Conservation (phyloP, 2,113 vertebrate genomes). For the Tyto alba region DNA sequence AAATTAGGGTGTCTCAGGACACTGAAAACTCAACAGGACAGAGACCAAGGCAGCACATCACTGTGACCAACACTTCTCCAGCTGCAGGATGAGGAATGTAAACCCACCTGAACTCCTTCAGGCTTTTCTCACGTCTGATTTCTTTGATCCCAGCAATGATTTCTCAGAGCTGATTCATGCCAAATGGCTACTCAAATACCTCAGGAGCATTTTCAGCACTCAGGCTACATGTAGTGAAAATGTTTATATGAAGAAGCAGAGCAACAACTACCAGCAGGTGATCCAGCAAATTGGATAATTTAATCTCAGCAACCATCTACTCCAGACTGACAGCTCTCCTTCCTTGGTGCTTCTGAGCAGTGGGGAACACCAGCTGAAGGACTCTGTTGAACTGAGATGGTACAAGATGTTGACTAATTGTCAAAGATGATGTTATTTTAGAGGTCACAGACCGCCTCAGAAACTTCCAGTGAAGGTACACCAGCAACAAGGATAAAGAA, state of each 20-base stretch:
- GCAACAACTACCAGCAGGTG: not conserved
- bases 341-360: slow-evolving; percentile 1
- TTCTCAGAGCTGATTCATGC: not conserved
- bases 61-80: not conserved
- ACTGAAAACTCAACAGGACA: not conserved
- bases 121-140: not conserved
- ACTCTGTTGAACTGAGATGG: not conserved
- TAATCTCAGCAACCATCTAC: not conserved
- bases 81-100: not conserved
- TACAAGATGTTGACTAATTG: not conserved
- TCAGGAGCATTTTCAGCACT: not conserved
- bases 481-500: not conserved
- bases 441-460: slow-evolving; percentile 1
- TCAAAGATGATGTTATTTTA: not conserved
- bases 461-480: not conserved
- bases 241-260: not conserved
- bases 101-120: not conserved
- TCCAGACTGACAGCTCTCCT: not conserved
- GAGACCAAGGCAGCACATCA: not conserved
- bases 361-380: not conserved
- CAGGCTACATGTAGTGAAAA: not conserved
- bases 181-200: not conserved
- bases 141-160: not conserved
- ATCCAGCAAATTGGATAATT: slow-evolving; percentile 4
- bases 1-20: not conserved